phyloP scores from a whole-genome alignment of 2,888 invertebrate species.

The Coelogynopora nodosa region DNA sequence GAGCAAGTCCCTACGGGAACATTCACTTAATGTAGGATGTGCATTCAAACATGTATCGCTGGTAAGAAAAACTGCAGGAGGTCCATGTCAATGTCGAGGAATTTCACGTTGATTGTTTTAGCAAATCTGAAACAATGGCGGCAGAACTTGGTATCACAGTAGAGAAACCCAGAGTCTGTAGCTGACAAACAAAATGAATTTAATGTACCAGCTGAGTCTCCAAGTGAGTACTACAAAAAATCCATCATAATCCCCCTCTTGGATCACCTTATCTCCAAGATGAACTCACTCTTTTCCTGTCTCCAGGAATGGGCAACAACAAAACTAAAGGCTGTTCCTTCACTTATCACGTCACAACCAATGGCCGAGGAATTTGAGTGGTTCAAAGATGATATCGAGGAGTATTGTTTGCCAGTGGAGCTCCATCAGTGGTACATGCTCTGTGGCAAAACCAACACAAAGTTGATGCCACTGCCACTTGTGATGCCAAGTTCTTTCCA shows the following conservation, averaged over 20 bases:
- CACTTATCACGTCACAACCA: not conserved
- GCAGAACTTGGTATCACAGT: not conserved
- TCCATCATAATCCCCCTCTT: not conserved
- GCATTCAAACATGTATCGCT: not conserved
- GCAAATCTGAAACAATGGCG: too few relatives aligned
- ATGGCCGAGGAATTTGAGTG: not conserved
- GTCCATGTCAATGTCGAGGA: too few relatives aligned
- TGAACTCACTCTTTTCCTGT: not conserved
- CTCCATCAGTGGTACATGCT: not conserved
- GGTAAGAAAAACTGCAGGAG: too few relatives aligned
- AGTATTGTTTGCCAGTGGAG: not conserved
- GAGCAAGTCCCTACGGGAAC: not conserved
- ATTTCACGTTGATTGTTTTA: too few relatives aligned
- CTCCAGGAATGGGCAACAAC: not conserved
- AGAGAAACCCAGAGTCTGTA: not conserved
- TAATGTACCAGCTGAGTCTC: not conserved
- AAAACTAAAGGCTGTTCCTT: not conserved
- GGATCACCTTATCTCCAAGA: not conserved
- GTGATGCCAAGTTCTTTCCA: conserved; percentile 1
- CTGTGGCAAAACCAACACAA: not conserved
- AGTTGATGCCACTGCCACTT: not conserved
- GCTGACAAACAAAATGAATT: not conserved
- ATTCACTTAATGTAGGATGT: not conserved
- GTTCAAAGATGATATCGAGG: not conserved
- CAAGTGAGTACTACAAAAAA: not conserved